Base-by-base conservation (phyloP, 1,140 invertebrate species). In the Polypedilum vanderplanki region DNA sequence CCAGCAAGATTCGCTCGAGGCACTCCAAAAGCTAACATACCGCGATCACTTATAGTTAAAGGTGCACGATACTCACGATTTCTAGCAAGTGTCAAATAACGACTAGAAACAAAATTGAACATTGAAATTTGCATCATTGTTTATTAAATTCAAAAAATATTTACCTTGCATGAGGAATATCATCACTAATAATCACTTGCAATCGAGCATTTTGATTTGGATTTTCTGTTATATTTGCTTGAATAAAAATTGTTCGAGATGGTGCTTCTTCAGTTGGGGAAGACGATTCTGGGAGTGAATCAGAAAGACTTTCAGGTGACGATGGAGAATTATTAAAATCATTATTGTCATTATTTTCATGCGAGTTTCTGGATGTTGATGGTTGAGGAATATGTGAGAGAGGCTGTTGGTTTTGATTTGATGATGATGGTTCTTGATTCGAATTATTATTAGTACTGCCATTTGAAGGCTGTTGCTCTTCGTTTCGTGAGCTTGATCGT, bases 21-120 rank as follows among this genome's bases (percentile, higher is more conserved):
- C 2, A 80, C 75, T 0, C 81, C 81, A 76, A 82, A 83, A 22
- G 80, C 79, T 40, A 79, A 81, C n/a, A 83, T 79, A 1, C 80
- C 81, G 40, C 81, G 77, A 76, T 83, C 81, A 0, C 80, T 77
- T 18, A 78, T 77, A 40, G 65, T 22, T n/a, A 24, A 18, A 40
- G 41, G 15, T 5, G 65, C 12, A 5, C 41, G 20, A 18, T 20
- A 18, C 1, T n/a, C 73, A 33, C 40, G 73, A 18, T 73, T 20
- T 9, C 67, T 20, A 7, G 18, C 67, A 3, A 70, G 18, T 10
- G 18, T 10, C 67, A 70, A 20, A 20, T 8, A 70, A 10, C 67
- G 15, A 70, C 22, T 70, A 5, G 8, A 67, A n/a, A 67, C 5
- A 67, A 8, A 22, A 67, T 67, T n/a, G n/a, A 8, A 15, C 10